Evolutionary conservation across 2,888 invertebrate species (phyloP).

Genomic region (Rhogogaster chlorosoma): DNA sequence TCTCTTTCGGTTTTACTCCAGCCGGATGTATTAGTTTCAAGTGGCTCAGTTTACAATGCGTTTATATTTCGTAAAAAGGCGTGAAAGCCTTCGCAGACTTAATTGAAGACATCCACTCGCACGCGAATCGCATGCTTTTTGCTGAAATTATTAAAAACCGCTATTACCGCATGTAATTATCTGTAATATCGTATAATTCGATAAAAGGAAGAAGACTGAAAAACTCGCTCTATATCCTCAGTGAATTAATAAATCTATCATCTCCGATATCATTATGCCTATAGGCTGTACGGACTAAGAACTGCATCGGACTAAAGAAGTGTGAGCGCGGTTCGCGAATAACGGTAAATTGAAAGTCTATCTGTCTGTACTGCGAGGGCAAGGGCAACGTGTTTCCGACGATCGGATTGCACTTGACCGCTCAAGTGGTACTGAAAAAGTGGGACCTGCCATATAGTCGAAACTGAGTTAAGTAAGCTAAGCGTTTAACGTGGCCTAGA

Average conservation of each 20-base stretch:
- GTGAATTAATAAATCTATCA: not conserved
- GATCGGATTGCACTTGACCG: slow-evolving; percentile 50
- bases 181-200: no score
- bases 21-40: slow-evolving; percentile 37
- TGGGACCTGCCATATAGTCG: slow-evolving; percentile 21
- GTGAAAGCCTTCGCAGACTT: not conserved
- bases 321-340: slow-evolving; percentile 15
- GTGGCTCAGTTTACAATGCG: slow-evolving; percentile 24
- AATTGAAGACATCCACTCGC: not conserved
- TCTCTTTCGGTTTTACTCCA: not conserved
- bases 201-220: not conserved
- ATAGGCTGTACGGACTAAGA: not conserved
- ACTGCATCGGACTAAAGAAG: not conserved
- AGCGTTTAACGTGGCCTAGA: not conserved
- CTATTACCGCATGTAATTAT: no score
- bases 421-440: slow-evolving; percentile 29
- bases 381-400: slow-evolving; percentile 32
- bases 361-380: slow-evolving; percentile 16
- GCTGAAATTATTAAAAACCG: not conserved
- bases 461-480: not conserved
- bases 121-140: not conserved
- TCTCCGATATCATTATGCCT: not conserved
- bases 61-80: slow-evolving; percentile 7
- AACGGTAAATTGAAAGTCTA: slow-evolving; percentile 48
- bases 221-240: not conserved